phyloP scores from a whole-genome alignment of 2,888 invertebrate genomes.

The Ormyrus thymus region DNA sequence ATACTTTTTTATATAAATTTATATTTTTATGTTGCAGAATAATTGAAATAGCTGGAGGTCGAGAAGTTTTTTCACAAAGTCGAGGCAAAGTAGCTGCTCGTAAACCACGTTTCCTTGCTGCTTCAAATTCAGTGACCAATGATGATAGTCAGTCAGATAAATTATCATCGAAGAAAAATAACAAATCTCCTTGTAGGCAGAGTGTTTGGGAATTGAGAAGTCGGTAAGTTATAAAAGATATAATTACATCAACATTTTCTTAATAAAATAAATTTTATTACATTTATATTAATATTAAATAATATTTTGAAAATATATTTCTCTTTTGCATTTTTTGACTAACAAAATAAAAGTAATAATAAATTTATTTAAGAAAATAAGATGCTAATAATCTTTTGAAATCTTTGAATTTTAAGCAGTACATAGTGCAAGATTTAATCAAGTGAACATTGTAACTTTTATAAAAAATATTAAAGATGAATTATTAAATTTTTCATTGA shows the following conservation, averaged over 20 bases:
- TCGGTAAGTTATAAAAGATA: slow-evolving; percentile 71
- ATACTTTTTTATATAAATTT: no score
- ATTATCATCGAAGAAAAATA: slow-evolving; percentile 73
- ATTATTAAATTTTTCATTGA: neutral
- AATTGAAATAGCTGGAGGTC: slow-evolving; percentile 87
- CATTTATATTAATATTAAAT: no score
- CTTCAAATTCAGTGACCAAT: slow-evolving; percentile 71
- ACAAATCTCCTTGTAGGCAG: slow-evolving; percentile 77
- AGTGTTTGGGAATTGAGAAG: slow-evolving; percentile 79
- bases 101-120: slow-evolving; percentile 79
- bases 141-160: slow-evolving; percentile 73
- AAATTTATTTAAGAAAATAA: no score
- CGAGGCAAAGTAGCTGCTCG: slow-evolving; percentile 84
- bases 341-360: no score
- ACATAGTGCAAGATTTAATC: no score
- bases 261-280: no score
- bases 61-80: slow-evolving; percentile 89
- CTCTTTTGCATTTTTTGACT: no score
- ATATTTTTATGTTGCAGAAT: slow-evolving; percentile 76
- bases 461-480: slow-evolving; percentile 11
- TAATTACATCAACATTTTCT: no score
- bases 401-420: no score
- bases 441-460: neutral
- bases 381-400: no score
- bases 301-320: no score